Conservation (phyloP, 2,113 vertebrate species). For the Holacanthus passer region DNA sequence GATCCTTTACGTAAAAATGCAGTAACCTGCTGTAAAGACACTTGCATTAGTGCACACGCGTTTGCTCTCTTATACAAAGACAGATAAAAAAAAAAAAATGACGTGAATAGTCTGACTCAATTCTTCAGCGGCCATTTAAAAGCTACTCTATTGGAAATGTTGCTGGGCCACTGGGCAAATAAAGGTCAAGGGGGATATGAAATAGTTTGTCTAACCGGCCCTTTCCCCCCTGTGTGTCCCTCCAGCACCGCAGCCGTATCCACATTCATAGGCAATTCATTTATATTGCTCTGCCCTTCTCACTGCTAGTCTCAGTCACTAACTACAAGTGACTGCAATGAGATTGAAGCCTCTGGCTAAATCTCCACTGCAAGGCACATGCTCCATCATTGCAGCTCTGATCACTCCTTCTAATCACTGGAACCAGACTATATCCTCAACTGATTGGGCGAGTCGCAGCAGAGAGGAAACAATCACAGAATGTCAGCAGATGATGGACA, state of each 20-base stretch:
- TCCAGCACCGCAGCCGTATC: slow-evolving; percentile 63
- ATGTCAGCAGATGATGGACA: slow-evolving; percentile 78
- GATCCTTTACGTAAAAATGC: slow-evolving; percentile 42
- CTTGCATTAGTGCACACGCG: slow-evolving; percentile 10
- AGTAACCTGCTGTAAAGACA: slow-evolving; percentile 33
- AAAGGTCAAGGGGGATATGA: slow-evolving; percentile 83
- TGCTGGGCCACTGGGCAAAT: slow-evolving; percentile 76
- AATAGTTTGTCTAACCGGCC: slow-evolving; percentile 81
- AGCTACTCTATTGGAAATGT: slow-evolving; percentile 74
- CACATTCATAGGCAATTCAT: slow-evolving; percentile 82
- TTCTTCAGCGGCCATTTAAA: slow-evolving; percentile 79
- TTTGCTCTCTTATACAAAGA: slow-evolving; percentile 17
- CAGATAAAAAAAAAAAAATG: slow-evolving; percentile 26
- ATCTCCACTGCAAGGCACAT: slow-evolving; percentile 74
- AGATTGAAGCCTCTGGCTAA: slow-evolving; percentile 81
- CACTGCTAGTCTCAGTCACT: slow-evolving; percentile 74
- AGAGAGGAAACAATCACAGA: slow-evolving; percentile 78
- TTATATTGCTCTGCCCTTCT: slow-evolving; percentile 81
- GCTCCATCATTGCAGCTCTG: slow-evolving; percentile 78
- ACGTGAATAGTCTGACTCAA: slow-evolving; percentile 57
- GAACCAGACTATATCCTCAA: slow-evolving; percentile 78
- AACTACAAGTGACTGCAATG: slow-evolving; percentile 84
- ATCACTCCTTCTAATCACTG: slow-evolving; percentile 82
- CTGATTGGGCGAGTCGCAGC: slow-evolving; percentile 76
- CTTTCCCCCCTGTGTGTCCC: slow-evolving; percentile 61